These are phyloP conservation scores for Psittacula cyanocephala DNA, from an alignment of 2,113 vertebrate genomes.

Conservation along the genomic window DNA sequence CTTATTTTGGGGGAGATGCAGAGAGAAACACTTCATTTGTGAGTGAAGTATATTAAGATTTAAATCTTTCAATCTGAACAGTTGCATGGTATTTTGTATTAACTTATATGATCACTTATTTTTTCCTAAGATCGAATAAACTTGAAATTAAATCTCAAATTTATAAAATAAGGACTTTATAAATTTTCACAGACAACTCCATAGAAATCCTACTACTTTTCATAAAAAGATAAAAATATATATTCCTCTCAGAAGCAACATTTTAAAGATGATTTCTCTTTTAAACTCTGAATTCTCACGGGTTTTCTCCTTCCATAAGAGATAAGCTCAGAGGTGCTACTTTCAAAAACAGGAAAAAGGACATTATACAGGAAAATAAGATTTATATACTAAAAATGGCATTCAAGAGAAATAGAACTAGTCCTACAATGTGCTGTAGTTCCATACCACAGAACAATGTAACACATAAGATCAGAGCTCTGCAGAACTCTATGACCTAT, in stretches of 20 bases:
- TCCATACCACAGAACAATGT: background rate
- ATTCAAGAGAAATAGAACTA: background rate
- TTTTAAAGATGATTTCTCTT: background rate
- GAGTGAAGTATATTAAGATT: background rate
- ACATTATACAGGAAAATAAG: background rate
- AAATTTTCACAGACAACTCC: background rate
- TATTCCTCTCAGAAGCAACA: background rate
- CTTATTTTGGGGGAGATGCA: background rate
- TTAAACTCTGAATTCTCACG: background rate
- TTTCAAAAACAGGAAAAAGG: background rate
- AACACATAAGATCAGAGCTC: background rate
- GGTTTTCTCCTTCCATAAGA: background rate
- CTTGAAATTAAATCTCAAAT: background rate
- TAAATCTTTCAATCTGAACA: background rate
- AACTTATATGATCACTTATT: background rate
- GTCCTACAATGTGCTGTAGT: background rate
- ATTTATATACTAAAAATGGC: background rate
- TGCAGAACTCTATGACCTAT: background rate
- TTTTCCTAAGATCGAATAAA: background rate
- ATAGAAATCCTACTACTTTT: background rate
- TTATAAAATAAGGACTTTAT: background rate
- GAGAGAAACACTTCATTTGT: background rate
- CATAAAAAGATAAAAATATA: background rate
- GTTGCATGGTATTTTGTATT: background rate
- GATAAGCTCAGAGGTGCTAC: background rate